Evolutionary conservation across 1,140 invertebrate genomes (phyloP).

Genomic region (Rhizoglyphus robini): DNA sequence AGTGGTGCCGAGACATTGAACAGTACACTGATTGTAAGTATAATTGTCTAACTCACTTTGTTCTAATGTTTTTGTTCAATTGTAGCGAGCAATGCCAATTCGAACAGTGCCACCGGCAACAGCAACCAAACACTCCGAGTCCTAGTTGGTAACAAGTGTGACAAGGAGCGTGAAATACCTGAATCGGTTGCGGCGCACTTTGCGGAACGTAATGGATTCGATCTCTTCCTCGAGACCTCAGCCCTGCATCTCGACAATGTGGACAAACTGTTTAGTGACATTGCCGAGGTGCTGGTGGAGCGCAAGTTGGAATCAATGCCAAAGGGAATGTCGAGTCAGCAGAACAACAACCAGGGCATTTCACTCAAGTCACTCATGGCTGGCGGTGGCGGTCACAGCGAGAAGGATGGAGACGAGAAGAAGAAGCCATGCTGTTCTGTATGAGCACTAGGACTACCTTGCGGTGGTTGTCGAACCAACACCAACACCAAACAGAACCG

Average conservation of each 20-base stretch:
- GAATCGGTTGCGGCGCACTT: conserved; percentile 88
- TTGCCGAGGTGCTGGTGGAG: conserved; percentile 42
- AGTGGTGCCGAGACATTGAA: conserved; percentile 90
- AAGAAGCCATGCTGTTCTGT: no score
- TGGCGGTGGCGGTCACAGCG: no score
- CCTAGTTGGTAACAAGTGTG: conserved; percentile 70
- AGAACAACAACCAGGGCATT: not conserved
- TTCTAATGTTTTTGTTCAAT: not conserved
- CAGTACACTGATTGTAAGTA: conserved; percentile 66
- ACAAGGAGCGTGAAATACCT: conserved; percentile 84
- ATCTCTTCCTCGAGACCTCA: conserved; percentile 88
- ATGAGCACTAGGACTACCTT: no score
- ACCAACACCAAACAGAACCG: no score
- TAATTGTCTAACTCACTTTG: not conserved
- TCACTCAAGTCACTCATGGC: no score
- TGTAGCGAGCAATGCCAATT: no score
- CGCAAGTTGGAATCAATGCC: not conserved
- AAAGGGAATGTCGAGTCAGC: not conserved
- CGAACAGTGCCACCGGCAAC: not conserved
- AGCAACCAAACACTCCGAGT: conserved; percentile 17
- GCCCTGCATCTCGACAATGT: conserved; percentile 97
- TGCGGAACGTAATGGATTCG: conserved; percentile 86
- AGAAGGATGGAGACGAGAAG: no score
- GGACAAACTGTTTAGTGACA: conserved; percentile 87
- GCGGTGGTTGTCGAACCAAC: no score